These are phyloP conservation scores for Diadromus collaris DNA, from an alignment of 2,888 invertebrate genomes.

Conservation along the genomic window DNA sequence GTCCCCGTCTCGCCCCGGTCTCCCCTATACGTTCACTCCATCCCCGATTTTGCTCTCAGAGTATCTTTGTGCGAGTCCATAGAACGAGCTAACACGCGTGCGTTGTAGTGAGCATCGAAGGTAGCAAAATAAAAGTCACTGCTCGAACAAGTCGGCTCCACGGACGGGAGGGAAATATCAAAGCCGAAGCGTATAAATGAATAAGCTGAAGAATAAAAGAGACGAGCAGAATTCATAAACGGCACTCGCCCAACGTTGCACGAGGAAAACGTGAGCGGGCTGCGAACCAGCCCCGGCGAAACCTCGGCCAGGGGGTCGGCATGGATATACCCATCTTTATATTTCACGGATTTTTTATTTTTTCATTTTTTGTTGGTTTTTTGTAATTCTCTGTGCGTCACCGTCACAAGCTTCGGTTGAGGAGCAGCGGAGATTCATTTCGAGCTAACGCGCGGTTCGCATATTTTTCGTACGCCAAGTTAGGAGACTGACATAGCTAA, in stretches of 20 bases:
- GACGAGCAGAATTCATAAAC: conserved; percentile 57
- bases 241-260: conserved; percentile 49
- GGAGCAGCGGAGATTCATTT: conserved; percentile 43
- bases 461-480: neutral
- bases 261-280: conserved; percentile 55
- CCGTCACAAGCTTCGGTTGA: conserved; percentile 43
- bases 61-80: neutral
- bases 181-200: conserved; percentile 53
- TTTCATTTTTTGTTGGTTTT: conserved; percentile 24
- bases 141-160: neutral
- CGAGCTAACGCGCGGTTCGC: neutral
- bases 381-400: conserved; percentile 31
- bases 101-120: conserved; percentile 1
- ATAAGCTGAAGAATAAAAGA: conserved; percentile 50
- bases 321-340: conserved; percentile 50
- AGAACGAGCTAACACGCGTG: neutral
- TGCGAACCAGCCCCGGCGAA: conserved; percentile 48
- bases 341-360: conserved; percentile 36
- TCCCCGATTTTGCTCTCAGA: too few species aligned
- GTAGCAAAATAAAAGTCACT: conserved; percentile 25
- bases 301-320: conserved; percentile 42
- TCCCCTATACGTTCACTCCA: too few species aligned
- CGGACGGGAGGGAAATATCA: conserved; percentile 17
- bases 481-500: neutral
- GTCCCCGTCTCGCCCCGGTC: too few species aligned